Conservation (phyloP, 2,113 vertebrate species). For the Odocoileus virginianus region DNA sequence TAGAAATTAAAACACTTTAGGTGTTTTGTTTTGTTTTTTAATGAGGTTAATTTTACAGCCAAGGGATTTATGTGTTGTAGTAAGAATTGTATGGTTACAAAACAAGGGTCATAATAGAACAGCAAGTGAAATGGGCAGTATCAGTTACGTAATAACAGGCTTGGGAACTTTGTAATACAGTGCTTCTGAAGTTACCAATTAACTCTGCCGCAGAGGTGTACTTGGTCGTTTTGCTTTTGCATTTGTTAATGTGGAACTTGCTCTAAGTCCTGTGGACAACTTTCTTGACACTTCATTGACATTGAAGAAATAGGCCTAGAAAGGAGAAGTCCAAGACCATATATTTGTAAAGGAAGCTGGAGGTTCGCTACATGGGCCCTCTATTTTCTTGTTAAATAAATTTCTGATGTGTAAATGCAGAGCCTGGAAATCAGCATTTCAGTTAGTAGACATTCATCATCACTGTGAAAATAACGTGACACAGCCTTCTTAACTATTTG, state of each 20-base stretch:
- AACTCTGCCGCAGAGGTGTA: not conserved
- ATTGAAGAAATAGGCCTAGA: not conserved
- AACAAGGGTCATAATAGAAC: constrained; percentile 39
- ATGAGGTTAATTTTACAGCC: constrained; percentile 41
- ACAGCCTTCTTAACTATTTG: not conserved
- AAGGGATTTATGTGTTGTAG: constrained; percentile 44
- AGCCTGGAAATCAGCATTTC: not conserved
- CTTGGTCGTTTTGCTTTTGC: not conserved
- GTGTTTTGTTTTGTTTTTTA: not conserved
- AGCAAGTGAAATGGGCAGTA: constrained; percentile 15
- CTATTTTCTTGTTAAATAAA: not conserved
- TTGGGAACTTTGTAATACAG: constrained; percentile 28
- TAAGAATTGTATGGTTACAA: not conserved
- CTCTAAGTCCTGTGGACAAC: not conserved
- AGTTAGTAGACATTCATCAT: not conserved
- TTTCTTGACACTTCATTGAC: not conserved
- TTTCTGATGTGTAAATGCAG: not conserved
- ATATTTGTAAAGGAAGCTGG: not conserved
- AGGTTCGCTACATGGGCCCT: not conserved
- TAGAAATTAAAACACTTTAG: constrained; percentile 55
- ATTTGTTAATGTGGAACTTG: not conserved
- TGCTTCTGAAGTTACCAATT: not conserved
- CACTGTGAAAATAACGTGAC: not conserved
- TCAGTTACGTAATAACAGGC: not conserved
- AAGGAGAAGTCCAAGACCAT: not conserved